phyloP scores from a whole-genome alignment of 2,888 invertebrate species.

The Mythimna loreyi region DNA sequence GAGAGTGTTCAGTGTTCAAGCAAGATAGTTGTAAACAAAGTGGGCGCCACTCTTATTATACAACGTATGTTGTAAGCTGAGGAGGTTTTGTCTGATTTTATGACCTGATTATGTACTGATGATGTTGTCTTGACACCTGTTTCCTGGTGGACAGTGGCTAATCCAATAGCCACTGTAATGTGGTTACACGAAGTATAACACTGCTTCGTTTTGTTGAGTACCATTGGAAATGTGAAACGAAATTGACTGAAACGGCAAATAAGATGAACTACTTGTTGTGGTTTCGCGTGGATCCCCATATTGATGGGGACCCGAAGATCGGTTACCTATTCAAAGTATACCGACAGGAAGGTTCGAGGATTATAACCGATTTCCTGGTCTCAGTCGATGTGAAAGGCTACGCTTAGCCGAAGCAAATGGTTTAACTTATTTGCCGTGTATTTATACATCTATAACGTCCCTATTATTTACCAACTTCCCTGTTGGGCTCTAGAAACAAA shows the following conservation, averaged over 20 bases:
- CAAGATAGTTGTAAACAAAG: slow-evolving; percentile 30
- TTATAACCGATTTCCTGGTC: no score
- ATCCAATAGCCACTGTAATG: neutral
- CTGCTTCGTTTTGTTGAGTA: no score
- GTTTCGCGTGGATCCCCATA: no score
- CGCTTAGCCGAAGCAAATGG: no score
- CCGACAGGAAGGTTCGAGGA: no score
- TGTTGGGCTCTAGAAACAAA: neutral
- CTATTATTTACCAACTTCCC: neutral
- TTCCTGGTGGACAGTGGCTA: neutral
- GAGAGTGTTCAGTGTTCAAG: slow-evolving; percentile 18
- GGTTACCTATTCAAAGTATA: no score
- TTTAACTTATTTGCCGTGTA: no score
- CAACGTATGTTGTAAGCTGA: slow-evolving; percentile 13
- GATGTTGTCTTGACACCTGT: slow-evolving; percentile 5
- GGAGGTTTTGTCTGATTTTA: slow-evolving; percentile 9
- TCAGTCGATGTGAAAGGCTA: no score
- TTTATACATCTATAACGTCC: no score
- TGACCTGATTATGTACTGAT: slow-evolving; percentile 9
- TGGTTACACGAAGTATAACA: neutral
- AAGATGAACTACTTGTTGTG: no score
- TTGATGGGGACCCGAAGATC: no score
- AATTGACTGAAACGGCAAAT: no score
- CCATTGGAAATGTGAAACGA: neutral
- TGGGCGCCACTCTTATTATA: slow-evolving; percentile 33